Base-by-base conservation (phyloP, 2,797 vertebrate species). In the Xiphorhynchus erythropygius region DNA sequence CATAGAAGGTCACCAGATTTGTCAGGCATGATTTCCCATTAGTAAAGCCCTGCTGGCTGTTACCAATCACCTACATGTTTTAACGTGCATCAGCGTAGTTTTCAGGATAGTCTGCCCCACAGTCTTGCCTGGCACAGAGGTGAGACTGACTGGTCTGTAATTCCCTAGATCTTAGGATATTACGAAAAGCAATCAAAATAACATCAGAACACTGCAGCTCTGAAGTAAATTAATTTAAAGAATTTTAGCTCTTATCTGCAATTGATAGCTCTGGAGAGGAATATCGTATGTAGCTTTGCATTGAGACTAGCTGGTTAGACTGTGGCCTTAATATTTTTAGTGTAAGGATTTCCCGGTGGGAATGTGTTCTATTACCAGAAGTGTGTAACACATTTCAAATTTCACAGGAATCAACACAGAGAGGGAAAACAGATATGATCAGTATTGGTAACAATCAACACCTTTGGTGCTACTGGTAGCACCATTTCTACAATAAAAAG, bases 371-470 rank as follows among this genome's bases (percentile, higher is more conserved):
- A 42, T 82, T 71, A 47, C 19, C 22, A 52, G 47, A 73, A 73
- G 9, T 5, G 0, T 0, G 0, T 23, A 78, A 39, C 30, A 3
- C 50, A 52, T 63, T 87, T 87, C 22, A 52, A 56, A 44, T 16
- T 41, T 8, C 32, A 33, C 22, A 52, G 67, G 18, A 93, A 33
- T 7, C 6, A 67, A 42, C 5, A 39, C 4, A 60, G 10, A 64
- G 24, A 35, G 2, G 50, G 18, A 71, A 83, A 87, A 19, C 17
- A 90, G 13, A 11, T n/a, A 8, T 30, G 15, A 37, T 44, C 18
- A 55, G 4, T 33, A 52, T 55, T 17, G 8, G 5, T 16, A 55
- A 52, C 14, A 37, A 39, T 49, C 39, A 86, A 46, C 17, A 74
- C 1, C 13, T 55, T 52, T 57, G 9, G 10, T 42, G 19, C 15